Percentiles rank a stretch among this genome's conserved stretches.
Evolutionary conservation across 1,140 invertebrate species (phyloP).

Genomic region (Lepidurus apus): DNA sequence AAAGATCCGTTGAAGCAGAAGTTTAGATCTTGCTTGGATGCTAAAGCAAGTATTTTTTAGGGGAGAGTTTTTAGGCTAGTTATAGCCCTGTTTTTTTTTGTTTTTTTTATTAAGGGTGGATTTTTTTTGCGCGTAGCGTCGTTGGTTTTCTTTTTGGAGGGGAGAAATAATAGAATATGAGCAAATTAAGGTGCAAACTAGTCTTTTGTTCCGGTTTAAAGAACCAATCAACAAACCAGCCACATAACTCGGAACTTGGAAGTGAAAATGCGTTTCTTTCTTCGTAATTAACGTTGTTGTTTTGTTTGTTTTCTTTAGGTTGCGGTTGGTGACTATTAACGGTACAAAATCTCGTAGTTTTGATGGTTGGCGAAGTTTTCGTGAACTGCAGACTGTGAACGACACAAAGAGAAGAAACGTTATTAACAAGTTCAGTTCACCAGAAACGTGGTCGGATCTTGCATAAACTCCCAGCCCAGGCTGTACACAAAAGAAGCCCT

Average conservation of each 20-base stretch:
- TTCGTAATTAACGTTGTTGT: background rate
- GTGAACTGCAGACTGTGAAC: conserved; percentile 18
- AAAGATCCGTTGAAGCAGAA: conserved; percentile 18
- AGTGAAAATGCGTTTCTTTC: conserved; percentile 2
- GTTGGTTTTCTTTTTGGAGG: background rate
- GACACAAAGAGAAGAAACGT: background rate
- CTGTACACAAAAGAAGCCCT: conserved; percentile 21
- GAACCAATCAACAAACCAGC: background rate
- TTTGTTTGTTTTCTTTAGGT: background rate
- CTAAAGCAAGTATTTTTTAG: background rate
- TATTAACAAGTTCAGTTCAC: conserved; percentile 10
- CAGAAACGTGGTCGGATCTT: conserved; percentile 17
- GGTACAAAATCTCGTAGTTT: conserved; percentile 16
- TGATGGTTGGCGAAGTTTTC: background rate
- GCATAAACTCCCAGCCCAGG: background rate
- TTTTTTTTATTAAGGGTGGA: background rate
- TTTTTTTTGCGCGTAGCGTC: background rate
- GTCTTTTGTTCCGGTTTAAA: background rate
- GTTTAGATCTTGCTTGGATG: background rate
- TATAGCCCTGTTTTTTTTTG: background rate
- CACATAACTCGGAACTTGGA: conserved; percentile 1
- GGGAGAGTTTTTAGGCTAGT: background rate
- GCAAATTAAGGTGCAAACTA: conserved; percentile 22
- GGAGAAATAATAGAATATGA: conserved; percentile 1
- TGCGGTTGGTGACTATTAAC: background rate